Evolutionary conservation across 2,888 invertebrate genomes (phyloP), one percentile per base, ranked within the genome.

Genomic region (Boloria selene): DNA sequence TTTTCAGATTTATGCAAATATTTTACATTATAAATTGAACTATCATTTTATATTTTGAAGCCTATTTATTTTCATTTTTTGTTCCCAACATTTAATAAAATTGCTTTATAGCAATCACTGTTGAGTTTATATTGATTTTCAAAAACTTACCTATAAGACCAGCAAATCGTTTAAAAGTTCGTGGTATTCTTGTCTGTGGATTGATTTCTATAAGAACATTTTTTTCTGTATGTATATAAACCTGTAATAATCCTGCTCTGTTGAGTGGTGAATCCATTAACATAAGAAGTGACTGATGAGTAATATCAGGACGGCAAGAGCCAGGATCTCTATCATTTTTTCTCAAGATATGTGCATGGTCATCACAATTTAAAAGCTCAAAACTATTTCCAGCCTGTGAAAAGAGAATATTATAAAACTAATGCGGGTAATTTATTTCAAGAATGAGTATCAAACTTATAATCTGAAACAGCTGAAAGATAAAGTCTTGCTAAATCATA

Each of bases 221-320:
- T 79, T 96, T 97, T 78, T 96, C 96, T 5, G 98, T 98, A 77
- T 96, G 97, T 64, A 98, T 93, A 79, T 98, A 98, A 2, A 99
- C 98, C 94, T 99, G 99, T n/a, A 99, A 90, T 17, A 98, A 92
- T 0, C 98, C 99, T 53, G 99, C 98, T 76, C 99, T 93, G 85
- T 99, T 99, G 51, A 99, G 88, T 0, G 99, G 99, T 69, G 98
- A 98, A 84, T 99, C 99, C 93, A 99, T 95, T 56, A 99, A 93
- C 98, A 99, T 99, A 0, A 99, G 92, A 16, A 99, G 93, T 82
- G 99, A 99, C 86, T 99, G 99, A 86, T 99, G 99, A 0, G 97
- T 95, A 69, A 99, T 99, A 80, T 99, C 99, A 0, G 99, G 99
- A 42, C 99, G 93, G 79, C 97, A 98, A 2, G 96, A 94, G 0